A percentile compares a stretch with the other conserved stretches of the same genome.
These are phyloP conservation scores for Cheilosia urbana DNA, from an alignment of 2,888 invertebrate genomes.

Conservation along the genomic window DNA sequence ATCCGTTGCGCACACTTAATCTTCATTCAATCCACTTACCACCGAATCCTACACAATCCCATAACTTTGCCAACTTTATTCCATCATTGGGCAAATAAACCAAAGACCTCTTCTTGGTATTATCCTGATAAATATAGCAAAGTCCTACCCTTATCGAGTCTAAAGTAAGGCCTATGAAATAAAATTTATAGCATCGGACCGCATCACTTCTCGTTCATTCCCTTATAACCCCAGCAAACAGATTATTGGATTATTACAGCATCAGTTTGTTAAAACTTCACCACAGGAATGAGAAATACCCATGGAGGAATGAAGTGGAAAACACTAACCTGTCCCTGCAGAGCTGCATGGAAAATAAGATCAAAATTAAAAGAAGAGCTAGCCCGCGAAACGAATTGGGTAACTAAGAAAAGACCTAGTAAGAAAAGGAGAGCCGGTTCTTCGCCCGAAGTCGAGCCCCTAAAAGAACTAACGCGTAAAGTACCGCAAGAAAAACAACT, in stretches of 20 bases:
- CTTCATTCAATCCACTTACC: neutral
- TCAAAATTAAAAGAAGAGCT: constrained; percentile 21
- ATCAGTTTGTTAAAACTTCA: neutral
- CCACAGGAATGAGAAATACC: neutral
- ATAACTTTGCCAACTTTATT: neutral
- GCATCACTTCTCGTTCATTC: neutral
- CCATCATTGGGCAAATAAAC: constrained; percentile 6
- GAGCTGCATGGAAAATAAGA: neutral
- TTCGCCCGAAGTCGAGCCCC: no score
- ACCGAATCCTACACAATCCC: neutral
- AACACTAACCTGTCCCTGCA: neutral
- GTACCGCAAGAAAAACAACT: no score
- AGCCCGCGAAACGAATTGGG: no score
- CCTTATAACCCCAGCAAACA: neutral
- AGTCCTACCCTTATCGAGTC: constrained; percentile 13
- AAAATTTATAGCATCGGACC: constrained; percentile 23
- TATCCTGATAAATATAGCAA: constrained; percentile 11
- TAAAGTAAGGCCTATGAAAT: constrained; percentile 25
- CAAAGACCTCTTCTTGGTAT: constrained; percentile 16
- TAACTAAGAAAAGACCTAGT: no score
- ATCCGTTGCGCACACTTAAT: neutral
- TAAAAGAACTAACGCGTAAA: no score
- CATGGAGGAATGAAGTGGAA: neutral
- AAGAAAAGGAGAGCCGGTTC: no score
- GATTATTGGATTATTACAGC: constrained; percentile 4